phyloP scores from a whole-genome alignment of 1,140 invertebrate species.

The Caenorhabditis brenneri region DNA sequence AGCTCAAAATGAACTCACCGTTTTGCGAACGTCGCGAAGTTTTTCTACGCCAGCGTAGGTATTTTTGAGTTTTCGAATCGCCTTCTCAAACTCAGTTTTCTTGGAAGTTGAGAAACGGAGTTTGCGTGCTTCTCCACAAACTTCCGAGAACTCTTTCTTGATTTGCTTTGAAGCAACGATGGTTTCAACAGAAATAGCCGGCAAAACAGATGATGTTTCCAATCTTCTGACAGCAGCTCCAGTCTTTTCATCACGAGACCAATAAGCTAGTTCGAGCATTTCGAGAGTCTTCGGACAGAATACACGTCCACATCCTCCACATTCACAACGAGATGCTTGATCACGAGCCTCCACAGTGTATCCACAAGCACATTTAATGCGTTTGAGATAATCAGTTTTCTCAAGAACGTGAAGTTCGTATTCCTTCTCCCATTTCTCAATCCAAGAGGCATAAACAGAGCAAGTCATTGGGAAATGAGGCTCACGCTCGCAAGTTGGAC shows the following conservation, averaged over 20 bases:
- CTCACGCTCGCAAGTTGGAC: conserved; percentile 33
- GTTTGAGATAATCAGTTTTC: neutral
- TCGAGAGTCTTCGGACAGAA: conserved; percentile 38
- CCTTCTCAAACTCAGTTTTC: conserved; percentile 44
- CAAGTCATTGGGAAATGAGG: conserved; percentile 50
- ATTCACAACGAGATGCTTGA: conserved; percentile 1
- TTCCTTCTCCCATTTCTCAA: conserved; percentile 45
- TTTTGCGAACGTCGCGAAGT: conserved; percentile 44
- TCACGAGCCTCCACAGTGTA: conserved; percentile 26
- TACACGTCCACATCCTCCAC: conserved; percentile 27
- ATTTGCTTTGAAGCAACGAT: conserved; percentile 35
- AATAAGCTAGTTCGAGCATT: conserved; percentile 13
- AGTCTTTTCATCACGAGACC: conserved; percentile 1
- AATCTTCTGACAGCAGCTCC: conserved; percentile 15
- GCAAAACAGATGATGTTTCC: conserved; percentile 2
- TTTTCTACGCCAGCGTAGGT: conserved; percentile 34
- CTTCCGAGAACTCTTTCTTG: conserved; percentile 48
- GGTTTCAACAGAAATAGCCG: neutral
- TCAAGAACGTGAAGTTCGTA: conserved; percentile 26
- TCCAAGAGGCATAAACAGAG: conserved; percentile 7
- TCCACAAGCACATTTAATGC: conserved; percentile 43
- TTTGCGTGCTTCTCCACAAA: conserved; percentile 36
- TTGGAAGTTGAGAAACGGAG: conserved; percentile 32
- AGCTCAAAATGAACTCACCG: conserved; percentile 15
- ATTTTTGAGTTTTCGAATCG: conserved; percentile 45